A percentile compares a stretch with the other conserved stretches of the same genome.
These are phyloP conservation scores for Heliconius charithonia DNA, from an alignment of 2,888 invertebrate species.

Conservation along the genomic window DNA sequence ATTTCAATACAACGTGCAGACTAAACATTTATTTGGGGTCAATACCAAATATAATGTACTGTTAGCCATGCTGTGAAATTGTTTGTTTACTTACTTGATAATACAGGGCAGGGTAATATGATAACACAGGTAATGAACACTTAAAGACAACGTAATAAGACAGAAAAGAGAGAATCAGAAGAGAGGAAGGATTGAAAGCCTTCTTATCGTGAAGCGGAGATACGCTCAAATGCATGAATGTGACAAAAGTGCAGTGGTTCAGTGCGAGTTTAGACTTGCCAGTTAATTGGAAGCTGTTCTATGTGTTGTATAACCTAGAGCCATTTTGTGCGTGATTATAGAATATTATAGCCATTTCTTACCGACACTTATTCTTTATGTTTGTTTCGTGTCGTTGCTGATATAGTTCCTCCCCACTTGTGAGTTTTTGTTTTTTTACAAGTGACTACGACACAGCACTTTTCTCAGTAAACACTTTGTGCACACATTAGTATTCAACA, in stretches of 20 bases:
- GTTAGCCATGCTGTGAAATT: slow-evolving; percentile 76
- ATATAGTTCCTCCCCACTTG: slow-evolving; percentile 10
- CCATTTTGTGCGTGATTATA: slow-evolving; percentile 73
- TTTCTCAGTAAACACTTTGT: slow-evolving; percentile 45
- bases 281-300: slow-evolving; percentile 63
- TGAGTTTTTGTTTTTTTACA: slow-evolving; percentile 27
- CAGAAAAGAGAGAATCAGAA: slow-evolving; percentile 64
- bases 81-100: slow-evolving; percentile 60
- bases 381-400: slow-evolving; percentile 29
- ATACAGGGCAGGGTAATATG: slow-evolving; percentile 57
- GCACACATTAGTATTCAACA: slow-evolving; percentile 39
- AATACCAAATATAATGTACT: slow-evolving; percentile 66
- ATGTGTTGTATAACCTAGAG: slow-evolving; percentile 63
- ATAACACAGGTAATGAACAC: slow-evolving; percentile 68
- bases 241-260: slow-evolving; percentile 68
- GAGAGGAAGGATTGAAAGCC: slow-evolving; percentile 63
- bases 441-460: slow-evolving; percentile 46
- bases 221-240: slow-evolving; percentile 69
- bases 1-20: slow-evolving; percentile 80
- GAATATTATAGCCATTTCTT: slow-evolving; percentile 29
- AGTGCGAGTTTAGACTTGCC: slow-evolving; percentile 62
- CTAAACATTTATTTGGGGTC: slow-evolving; percentile 77
- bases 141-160: slow-evolving; percentile 61
- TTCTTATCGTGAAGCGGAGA: slow-evolving; percentile 59
- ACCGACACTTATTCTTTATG: slow-evolving; percentile 29